phyloP scores from a whole-genome alignment of 1,140 invertebrate species.

The Drosophila kanapiae region DNA sequence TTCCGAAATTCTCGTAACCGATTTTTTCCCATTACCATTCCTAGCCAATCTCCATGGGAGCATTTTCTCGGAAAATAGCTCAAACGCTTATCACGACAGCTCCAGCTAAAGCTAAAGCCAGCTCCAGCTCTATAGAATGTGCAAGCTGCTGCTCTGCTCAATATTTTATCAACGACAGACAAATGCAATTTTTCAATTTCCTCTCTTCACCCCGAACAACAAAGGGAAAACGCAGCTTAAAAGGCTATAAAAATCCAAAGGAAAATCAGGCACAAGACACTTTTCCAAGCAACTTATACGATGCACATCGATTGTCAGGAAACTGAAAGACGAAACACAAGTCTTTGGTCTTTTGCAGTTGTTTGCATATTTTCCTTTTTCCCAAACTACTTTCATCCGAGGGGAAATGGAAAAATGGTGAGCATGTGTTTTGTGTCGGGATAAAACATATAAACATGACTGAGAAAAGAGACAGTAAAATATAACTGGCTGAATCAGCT shows the following conservation, averaged over 20 bases:
- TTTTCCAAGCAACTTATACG: constrained; percentile 23
- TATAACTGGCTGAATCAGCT: constrained; percentile 50
- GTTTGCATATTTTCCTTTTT: constrained; percentile 61
- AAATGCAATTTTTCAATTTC: constrained; percentile 79
- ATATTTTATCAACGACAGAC: constrained; percentile 72
- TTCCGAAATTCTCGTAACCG: constrained; percentile 11
- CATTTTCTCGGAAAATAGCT: constrained; percentile 57
- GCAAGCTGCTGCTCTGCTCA: constrained; percentile 47
- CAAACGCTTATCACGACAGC: constrained; percentile 62
- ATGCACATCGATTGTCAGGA: constrained; percentile 52
- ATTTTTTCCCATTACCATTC: constrained; percentile 7
- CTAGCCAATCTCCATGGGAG: constrained; percentile 49
- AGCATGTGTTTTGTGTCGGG: constrained; percentile 54
- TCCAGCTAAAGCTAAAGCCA: constrained; percentile 9
- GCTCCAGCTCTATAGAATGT: constrained; percentile 8
- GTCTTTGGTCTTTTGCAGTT: constrained; percentile 30
- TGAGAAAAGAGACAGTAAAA: constrained; percentile 19
- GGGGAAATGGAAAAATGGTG: constrained; percentile 36
- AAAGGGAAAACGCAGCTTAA: constrained; percentile 65
- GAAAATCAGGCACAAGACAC: constrained; percentile 37
- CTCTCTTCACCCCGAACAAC: constrained; percentile 37
- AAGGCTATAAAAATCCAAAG: constrained; percentile 65
- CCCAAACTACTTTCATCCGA: constrained; percentile 7
- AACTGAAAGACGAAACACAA: constrained; percentile 19
- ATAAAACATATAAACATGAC: constrained; percentile 25